Evolutionary conservation across 2,888 invertebrate species (phyloP), one percentile per base, ranked within the genome.

Genomic region (Drosophila meridionalis): DNA sequence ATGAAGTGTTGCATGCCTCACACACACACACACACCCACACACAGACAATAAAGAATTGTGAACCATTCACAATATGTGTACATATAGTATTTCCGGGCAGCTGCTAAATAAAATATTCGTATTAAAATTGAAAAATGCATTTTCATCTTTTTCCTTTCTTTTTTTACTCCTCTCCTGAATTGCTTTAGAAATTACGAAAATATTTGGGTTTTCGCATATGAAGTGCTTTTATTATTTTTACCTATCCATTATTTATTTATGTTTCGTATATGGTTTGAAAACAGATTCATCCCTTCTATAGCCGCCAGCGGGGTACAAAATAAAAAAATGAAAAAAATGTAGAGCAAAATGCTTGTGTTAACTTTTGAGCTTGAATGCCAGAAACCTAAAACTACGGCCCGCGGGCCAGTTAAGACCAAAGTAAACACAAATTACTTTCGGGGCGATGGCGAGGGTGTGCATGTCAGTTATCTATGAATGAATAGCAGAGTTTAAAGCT

Each of bases 381-480:
- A 58, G 48, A 68, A 72, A 65, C 73, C 87, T 79, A 84, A 81
- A 82, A 87, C 87, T 84, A 87, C 84, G 84, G 67, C 82, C 76
- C 26, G 45, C 36, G 57, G 80, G 57, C 50, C 32, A 48, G 68
- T 65, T 63, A 63, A 65, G 65, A 60, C 59, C 59, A 69, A 83
- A 86, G 78, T 78, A 80, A 86, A 83, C 67, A 73, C 64, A 63
- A 65, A 72, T 69, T 78, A 75, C 48, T 36, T 63, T 32, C 26
- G 32, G 57, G 26, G 32, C 32, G 12, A 20, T 20, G 20, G 2
- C 38, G 34, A 28, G 32, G n/a, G 42, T 11, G 20, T 26, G 32
- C 12, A 20, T 61, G 48, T 60, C 40, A 42, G 50, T 42, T 50
- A 26, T 50, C 47, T 56, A 32, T 48, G n/a, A 36, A 40, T 28